These are phyloP conservation scores for Cistogaster globosa DNA, from an alignment of 2,888 invertebrate species.

Conservation along the genomic window DNA sequence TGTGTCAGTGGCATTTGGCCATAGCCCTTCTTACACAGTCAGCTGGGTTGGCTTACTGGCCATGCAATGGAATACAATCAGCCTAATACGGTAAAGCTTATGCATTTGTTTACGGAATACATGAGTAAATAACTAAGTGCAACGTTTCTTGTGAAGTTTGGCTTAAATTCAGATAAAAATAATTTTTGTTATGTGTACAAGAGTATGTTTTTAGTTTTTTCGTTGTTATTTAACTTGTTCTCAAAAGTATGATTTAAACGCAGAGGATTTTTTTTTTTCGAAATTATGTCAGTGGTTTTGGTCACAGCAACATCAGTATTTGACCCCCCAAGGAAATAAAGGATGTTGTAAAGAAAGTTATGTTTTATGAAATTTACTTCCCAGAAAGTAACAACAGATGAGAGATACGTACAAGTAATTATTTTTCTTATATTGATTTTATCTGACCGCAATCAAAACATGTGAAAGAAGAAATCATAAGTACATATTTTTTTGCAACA, in stretches of 20 bases:
- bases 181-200: constrained; percentile 29
- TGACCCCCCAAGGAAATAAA: constrained; percentile 62
- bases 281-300: constrained; percentile 61
- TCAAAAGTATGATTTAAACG: constrained; percentile 57
- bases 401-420: constrained; percentile 28
- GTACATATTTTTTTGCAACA: constrained; percentile 1
- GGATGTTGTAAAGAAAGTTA: constrained; percentile 59
- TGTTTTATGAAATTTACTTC: constrained; percentile 34
- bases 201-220: constrained; percentile 34
- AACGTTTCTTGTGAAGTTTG: constrained; percentile 49
- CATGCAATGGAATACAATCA: constrained; percentile 44
- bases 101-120: not conserved
- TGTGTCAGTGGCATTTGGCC: constrained; percentile 74
- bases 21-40: constrained; percentile 71
- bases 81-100: constrained; percentile 26
- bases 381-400: constrained; percentile 40
- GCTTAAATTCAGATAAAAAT: constrained; percentile 55
- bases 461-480: constrained; percentile 28
- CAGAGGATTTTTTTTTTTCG: constrained; percentile 12
- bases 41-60: constrained; percentile 39
- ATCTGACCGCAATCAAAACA: constrained; percentile 22
- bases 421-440: constrained; percentile 26
- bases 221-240: constrained; percentile 44
- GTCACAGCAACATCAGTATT: not conserved
- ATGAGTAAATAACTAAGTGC: not conserved